Percentiles rank a stretch among this genome's conserved stretches.
Evolutionary conservation across 2,888 invertebrate genomes (phyloP).

Genomic region (Maniola hyperantus): DNA sequence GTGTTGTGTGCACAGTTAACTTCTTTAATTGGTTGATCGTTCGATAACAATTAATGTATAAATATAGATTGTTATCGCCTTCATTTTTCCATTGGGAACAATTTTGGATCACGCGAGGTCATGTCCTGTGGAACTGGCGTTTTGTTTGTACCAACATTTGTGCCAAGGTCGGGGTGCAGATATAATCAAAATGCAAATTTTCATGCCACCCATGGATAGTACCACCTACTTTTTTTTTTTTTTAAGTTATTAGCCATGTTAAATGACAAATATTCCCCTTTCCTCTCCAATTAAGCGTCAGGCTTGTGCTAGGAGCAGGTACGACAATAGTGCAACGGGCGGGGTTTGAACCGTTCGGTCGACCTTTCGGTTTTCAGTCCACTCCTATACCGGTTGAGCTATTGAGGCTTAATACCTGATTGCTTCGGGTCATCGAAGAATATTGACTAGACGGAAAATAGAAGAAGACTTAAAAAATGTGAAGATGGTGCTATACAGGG

Average conservation of each 20-base stretch:
- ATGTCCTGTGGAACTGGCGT: constrained; percentile 44
- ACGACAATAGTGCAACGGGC: too few species aligned
- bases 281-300: too few species aligned
- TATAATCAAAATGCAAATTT: constrained; percentile 65
- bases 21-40: constrained; percentile 10
- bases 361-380: too few species aligned
- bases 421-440: constrained; percentile 18
- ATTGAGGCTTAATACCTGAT: too few species aligned
- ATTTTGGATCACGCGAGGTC: constrained; percentile 41
- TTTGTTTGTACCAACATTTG: constrained; percentile 59
- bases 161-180: constrained; percentile 61
- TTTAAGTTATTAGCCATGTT: too few species aligned
- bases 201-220: constrained; percentile 46
- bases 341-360: too few species aligned
- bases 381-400: too few species aligned
- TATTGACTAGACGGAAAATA: neutral
- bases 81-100: constrained; percentile 26
- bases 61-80: constrained; percentile 35
- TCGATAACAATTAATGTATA: constrained; percentile 32
- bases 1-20: constrained; percentile 15
- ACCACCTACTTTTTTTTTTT: constrained; percentile 26
- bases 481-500: too few species aligned
- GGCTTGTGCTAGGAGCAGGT: too few species aligned
- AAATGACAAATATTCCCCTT: too few species aligned
- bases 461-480: too few species aligned